Percentiles rank a stretch among this genome's conserved stretches.
Evolutionary conservation across 1,140 invertebrate species (phyloP).

Genomic region (Drosophila takahashii): DNA sequence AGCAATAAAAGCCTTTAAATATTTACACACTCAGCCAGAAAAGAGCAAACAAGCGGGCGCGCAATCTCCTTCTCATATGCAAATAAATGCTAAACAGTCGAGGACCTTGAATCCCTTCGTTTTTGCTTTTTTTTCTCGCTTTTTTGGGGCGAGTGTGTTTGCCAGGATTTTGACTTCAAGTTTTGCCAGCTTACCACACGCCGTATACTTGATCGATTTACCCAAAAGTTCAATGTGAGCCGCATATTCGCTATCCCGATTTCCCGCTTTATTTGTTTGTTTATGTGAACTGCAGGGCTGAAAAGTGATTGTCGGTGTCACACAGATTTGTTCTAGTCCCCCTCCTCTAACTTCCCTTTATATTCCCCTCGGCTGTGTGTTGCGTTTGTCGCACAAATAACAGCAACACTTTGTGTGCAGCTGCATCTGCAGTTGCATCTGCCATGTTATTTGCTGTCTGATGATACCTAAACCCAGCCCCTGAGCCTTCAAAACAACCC

Average conservation of each 20-base stretch:
- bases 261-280: slow-evolving; percentile 36
- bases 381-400: slow-evolving; percentile 67
- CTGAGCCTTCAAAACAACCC: neutral
- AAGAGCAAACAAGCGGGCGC: slow-evolving; percentile 65
- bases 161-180: slow-evolving; percentile 49
- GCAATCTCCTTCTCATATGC: slow-evolving; percentile 62
- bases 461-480: slow-evolving; percentile 29
- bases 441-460: slow-evolving; percentile 57
- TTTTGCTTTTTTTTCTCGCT: slow-evolving; percentile 16
- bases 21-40: slow-evolving; percentile 68
- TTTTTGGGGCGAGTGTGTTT: slow-evolving; percentile 28
- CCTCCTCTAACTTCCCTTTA: neutral
- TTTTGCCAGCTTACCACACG: slow-evolving; percentile 45
- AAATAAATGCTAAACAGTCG: slow-evolving; percentile 76
- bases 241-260: slow-evolving; percentile 24
- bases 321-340: slow-evolving; percentile 47
- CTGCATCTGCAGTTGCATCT: slow-evolving; percentile 28
- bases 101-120: slow-evolving; percentile 41
- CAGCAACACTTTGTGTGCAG: slow-evolving; percentile 51
- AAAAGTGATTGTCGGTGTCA: slow-evolving; percentile 72
- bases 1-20: slow-evolving; percentile 76
- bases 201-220: slow-evolving; percentile 77
- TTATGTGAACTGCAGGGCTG: slow-evolving; percentile 42
- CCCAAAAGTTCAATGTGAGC: slow-evolving; percentile 53
- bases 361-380: slow-evolving; percentile 25